phyloP scores from a whole-genome alignment of 2,797 vertebrate species.

The Simalia tracyae region DNA sequence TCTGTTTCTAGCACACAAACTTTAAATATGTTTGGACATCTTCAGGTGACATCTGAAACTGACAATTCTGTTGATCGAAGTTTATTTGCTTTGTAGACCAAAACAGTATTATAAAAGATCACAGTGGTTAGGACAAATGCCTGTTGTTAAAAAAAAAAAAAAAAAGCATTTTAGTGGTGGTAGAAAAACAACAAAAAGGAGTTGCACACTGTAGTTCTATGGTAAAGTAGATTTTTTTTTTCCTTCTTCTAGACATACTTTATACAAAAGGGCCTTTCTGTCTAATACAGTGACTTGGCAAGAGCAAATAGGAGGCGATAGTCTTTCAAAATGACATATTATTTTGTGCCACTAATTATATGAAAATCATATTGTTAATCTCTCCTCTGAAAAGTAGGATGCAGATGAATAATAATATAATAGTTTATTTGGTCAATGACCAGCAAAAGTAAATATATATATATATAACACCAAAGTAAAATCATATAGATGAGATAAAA shows the following conservation, averaged over 20 bases:
- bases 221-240: not conserved
- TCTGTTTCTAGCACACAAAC: conserved; percentile 55
- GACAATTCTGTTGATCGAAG: conserved; percentile 53
- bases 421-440: not conserved
- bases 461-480: no score
- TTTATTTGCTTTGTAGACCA: conserved; percentile 32
- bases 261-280: not conserved
- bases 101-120: not conserved
- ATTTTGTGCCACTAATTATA: not conserved
- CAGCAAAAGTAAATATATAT: no score
- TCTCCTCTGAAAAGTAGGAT: not conserved
- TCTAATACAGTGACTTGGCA: not conserved
- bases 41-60: conserved; percentile 49
- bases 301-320: not conserved
- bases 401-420: not conserved
- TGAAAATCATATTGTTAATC: not conserved
- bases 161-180: not conserved
- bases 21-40: conserved; percentile 56
- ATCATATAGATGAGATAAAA: no score
- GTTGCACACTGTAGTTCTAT: not conserved
- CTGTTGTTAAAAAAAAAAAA: not conserved
- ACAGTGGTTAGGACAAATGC: not conserved
- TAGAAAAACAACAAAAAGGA: not conserved
- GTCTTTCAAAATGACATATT: not conserved
- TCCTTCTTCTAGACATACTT: not conserved